Percentiles rank a stretch among this genome's conserved stretches.
These are phyloP conservation scores for Gallinago media DNA, from an alignment of 2,113 vertebrate species.

Conservation along the genomic window DNA sequence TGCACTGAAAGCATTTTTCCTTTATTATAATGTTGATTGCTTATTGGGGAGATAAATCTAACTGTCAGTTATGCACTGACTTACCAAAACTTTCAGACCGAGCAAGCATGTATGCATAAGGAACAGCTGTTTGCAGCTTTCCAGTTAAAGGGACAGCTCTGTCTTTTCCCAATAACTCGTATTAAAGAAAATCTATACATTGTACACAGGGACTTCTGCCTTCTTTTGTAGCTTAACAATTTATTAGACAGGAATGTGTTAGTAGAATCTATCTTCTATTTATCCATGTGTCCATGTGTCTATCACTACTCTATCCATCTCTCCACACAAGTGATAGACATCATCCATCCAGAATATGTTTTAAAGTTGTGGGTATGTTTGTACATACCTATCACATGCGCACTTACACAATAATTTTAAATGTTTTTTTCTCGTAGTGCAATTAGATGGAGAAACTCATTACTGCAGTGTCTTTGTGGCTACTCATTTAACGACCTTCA, in stretches of 20 bases:
- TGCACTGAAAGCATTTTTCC: slow-evolving; percentile 80
- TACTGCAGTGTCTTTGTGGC: background rate
- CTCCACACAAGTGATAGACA: background rate
- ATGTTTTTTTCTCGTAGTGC: background rate
- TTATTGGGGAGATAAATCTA: slow-evolving; percentile 82
- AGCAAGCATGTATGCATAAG: slow-evolving; percentile 71
- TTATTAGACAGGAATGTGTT: slow-evolving; percentile 5
- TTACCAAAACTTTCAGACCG: slow-evolving; percentile 76
- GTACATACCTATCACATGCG: background rate
- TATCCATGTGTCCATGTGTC: background rate
- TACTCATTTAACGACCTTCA: background rate
- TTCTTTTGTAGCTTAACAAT: slow-evolving; percentile 28
- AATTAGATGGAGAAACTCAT: background rate
- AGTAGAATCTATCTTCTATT: slow-evolving; percentile 9
- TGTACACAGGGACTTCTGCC: background rate
- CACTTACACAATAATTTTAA: background rate
- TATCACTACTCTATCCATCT: background rate
- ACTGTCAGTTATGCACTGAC: slow-evolving; percentile 78
- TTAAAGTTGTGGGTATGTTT: background rate
- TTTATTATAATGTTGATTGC: slow-evolving; percentile 81
- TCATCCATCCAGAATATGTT: background rate
- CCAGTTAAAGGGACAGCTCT: slow-evolving; percentile 58
- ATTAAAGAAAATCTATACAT: slow-evolving; percentile 33
- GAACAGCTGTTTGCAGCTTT: slow-evolving; percentile 62
- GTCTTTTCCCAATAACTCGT: slow-evolving; percentile 14